phyloP scores from a whole-genome alignment of 1,140 invertebrate genomes.

The Caenorhabditis brenneri region DNA sequence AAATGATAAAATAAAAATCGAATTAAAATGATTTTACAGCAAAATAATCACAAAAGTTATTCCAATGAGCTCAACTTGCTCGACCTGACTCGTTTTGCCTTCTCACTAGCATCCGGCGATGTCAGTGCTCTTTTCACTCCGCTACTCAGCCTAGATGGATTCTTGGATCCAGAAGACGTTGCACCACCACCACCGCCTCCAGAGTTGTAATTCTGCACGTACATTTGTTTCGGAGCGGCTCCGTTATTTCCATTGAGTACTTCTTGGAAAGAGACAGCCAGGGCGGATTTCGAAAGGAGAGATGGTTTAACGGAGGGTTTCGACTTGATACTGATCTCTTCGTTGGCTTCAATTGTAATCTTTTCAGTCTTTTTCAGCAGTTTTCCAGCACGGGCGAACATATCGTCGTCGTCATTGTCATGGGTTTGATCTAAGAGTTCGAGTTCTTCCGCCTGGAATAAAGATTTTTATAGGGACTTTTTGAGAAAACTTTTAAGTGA shows the following conservation, averaged over 20 bases:
- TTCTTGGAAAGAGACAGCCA: conserved; percentile 3
- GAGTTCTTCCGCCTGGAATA: conserved; percentile 18
- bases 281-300: background rate
- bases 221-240: background rate
- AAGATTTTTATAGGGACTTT: too few species aligned
- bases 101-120: background rate
- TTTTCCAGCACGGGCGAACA: background rate
- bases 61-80: conserved; percentile 19
- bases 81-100: conserved; percentile 16
- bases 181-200: background rate
- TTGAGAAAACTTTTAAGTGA: background rate
- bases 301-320: background rate
- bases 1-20: background rate
- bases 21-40: background rate
- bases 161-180: background rate
- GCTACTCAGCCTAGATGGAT: background rate
- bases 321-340: background rate
- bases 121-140: background rate
- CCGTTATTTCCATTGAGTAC: background rate
- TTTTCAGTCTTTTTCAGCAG: conserved; percentile 18
- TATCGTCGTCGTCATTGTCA: background rate
- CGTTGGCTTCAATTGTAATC: background rate
- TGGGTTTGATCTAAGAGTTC: background rate
- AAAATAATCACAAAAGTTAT: background rate
- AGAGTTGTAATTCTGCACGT: background rate